Base-by-base conservation (phyloP, 2,113 vertebrate genomes). In the Lasiurus borealis region DNA sequence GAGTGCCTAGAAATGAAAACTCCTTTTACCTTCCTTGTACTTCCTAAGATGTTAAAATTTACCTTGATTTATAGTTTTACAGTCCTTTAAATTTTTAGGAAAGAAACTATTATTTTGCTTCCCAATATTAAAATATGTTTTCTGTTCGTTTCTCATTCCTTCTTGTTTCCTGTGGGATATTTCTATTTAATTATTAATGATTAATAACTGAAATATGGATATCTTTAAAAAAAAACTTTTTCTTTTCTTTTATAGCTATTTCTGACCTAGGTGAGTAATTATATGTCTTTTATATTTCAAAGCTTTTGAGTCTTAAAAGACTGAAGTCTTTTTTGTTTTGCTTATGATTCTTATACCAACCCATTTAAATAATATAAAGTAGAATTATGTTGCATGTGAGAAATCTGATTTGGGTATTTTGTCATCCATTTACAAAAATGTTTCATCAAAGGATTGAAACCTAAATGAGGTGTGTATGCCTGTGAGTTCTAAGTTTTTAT, bases 201-300 rank as follows among this genome's bases (percentile, higher is more conserved):
- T 94, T 57, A 59, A 27, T 96, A 93, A 89, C 52, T 46, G 3
- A 91, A 87, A 72, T 88, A 96, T 48, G 9, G 72, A 44, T 50
- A 3, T 86, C 2, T 97, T 97, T 97, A 97, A 96, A 97, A 93
- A 97, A 97, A 97, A 97, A 97, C 96, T 95, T 1, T 85, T 97
- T 97, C 31, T 94, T 98, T 98, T 98, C 97, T 97, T 98, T 99
- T 99, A 87, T 98, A 99, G 99, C 98, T 95, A 94, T 99, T 97
- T 98, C 98, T 98, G 98, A 99, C 93, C 52, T 99, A 97, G 98
- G 98, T 99, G 98, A 99, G 98, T 99, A 94, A 86, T 88, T 97
- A 36, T n/a, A 36, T 90, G 62, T 93, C 13, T 98, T 92, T 97
- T 91, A 48, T 25, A 59, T 90, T 86, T 50, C 50, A 88, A 94